These are phyloP conservation scores for Drosophila mimetica DNA, from an alignment of 2,888 invertebrate genomes.

Conservation along the genomic window DNA sequence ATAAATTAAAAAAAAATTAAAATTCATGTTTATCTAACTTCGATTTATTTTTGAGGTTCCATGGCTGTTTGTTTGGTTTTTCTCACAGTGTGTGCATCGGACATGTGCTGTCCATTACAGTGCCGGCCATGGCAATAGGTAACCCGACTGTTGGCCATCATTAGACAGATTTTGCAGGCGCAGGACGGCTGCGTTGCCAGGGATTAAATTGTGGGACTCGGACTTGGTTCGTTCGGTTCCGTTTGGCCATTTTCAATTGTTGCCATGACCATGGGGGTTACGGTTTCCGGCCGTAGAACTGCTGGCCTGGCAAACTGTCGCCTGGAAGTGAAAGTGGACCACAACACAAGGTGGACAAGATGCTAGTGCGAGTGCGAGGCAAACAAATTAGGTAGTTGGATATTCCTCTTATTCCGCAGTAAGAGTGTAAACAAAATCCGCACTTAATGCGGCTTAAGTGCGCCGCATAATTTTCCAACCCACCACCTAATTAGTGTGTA, in stretches of 20 bases:
- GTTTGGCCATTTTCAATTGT: conserved; percentile 4
- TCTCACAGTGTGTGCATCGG: not conserved
- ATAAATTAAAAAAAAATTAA: no score
- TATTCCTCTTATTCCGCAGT: conserved; percentile 48
- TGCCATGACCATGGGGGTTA: conserved; percentile 14
- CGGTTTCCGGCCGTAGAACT: not conserved
- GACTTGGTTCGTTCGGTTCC: not conserved
- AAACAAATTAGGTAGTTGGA: conserved; percentile 64
- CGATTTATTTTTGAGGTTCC: no score
- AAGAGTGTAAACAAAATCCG: conserved; percentile 69
- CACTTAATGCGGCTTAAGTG: conserved; percentile 68
- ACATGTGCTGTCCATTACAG: conserved; percentile 22
- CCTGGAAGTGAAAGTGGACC: not conserved
- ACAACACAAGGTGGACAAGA: not conserved
- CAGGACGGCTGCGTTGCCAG: conserved; percentile 13
- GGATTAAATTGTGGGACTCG: conserved; percentile 15
- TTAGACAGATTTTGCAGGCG: conserved; percentile 9
- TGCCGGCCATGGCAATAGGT: conserved; percentile 18
- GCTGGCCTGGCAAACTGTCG: not conserved
- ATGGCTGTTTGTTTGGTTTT: not conserved
- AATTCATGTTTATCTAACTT: no score
- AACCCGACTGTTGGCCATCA: conserved; percentile 2
- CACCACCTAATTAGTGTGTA: conserved; percentile 15
- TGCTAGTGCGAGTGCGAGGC: conserved; percentile 19
- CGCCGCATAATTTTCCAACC: conserved; percentile 42